Conservation (phyloP, 2,797 vertebrate species). For the Leucoraja ocellata region DNA sequence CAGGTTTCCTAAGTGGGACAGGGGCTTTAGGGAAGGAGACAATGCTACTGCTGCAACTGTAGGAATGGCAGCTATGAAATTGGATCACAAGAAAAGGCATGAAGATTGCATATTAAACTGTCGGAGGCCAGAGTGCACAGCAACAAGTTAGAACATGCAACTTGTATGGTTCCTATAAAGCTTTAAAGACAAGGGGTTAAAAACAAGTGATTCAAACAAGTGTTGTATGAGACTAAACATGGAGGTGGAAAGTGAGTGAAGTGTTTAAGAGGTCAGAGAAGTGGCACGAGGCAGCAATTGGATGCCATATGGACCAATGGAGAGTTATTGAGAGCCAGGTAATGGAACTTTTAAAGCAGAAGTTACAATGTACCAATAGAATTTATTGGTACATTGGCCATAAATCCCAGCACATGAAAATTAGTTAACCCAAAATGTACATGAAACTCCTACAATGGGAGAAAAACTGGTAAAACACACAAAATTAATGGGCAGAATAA, state of each 20-base stretch:
- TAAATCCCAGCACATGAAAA: no score
- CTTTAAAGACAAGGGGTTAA: background rate
- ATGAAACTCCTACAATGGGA: background rate
- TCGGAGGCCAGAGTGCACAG: background rate
- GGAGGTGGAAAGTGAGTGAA: background rate
- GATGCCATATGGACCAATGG: background rate
- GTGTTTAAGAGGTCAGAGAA: background rate
- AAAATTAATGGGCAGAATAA: background rate
- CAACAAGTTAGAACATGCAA: background rate
- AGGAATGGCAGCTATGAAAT: background rate
- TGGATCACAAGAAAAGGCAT: background rate
- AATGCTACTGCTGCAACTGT: background rate
- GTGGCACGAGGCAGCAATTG: background rate
- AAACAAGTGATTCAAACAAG: background rate
- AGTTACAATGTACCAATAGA: background rate
- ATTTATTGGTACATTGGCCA: no score
- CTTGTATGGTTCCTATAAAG: background rate
- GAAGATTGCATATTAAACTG: background rate
- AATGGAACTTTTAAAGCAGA: background rate
- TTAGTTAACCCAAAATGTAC: background rate
- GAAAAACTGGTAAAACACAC: background rate
- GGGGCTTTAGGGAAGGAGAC: background rate
- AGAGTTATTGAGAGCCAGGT: background rate
- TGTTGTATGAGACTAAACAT: background rate
- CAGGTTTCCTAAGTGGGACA: no score